These are phyloP conservation scores for Biston betularia DNA, from an alignment of 2,888 invertebrate genomes.

Conservation along the genomic window DNA sequence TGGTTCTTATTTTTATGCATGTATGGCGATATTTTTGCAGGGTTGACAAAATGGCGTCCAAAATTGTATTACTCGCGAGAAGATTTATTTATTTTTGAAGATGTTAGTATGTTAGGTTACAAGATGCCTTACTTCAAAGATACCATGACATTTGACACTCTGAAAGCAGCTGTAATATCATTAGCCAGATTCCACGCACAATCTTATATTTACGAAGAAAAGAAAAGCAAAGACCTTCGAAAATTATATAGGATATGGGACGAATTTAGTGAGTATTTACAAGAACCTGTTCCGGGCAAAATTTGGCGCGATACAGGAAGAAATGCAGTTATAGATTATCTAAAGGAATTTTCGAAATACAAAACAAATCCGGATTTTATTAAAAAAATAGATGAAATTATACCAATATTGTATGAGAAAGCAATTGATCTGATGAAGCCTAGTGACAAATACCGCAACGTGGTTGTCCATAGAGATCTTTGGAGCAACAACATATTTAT, in stretches of 20 bases:
- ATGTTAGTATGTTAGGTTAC: slow-evolving; percentile 67
- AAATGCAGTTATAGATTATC: slow-evolving; percentile 68
- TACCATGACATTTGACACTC: slow-evolving; percentile 68
- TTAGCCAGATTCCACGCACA: slow-evolving; percentile 83
- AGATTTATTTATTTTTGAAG: slow-evolving; percentile 76
- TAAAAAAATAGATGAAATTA: slow-evolving; percentile 52
- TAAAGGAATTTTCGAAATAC: slow-evolving; percentile 68
- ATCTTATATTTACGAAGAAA: slow-evolving; percentile 78
- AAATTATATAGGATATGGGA: slow-evolving; percentile 73
- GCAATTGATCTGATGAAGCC: slow-evolving; percentile 71
- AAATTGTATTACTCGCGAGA: slow-evolving; percentile 59
- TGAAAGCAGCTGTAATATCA: slow-evolving; percentile 70
- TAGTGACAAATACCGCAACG: slow-evolving; percentile 75
- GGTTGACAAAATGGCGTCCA: slow-evolving; percentile 68
- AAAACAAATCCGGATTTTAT: slow-evolving; percentile 58
- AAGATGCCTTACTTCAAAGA: slow-evolving; percentile 61
- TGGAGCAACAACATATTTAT: slow-evolving; percentile 88
- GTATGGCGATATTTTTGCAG: slow-evolving; percentile 47
- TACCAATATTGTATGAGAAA: slow-evolving; percentile 58
- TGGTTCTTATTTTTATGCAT: background rate
- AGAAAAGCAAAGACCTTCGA: slow-evolving; percentile 61
- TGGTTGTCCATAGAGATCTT: slow-evolving; percentile 86
- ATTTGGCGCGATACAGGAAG: slow-evolving; percentile 71
- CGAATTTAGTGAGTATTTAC: slow-evolving; percentile 64
- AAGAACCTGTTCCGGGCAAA: slow-evolving; percentile 57